Evolutionary conservation across 2,113 vertebrate species (phyloP).

Genomic region (Tympanuchus pallidicinctus): DNA sequence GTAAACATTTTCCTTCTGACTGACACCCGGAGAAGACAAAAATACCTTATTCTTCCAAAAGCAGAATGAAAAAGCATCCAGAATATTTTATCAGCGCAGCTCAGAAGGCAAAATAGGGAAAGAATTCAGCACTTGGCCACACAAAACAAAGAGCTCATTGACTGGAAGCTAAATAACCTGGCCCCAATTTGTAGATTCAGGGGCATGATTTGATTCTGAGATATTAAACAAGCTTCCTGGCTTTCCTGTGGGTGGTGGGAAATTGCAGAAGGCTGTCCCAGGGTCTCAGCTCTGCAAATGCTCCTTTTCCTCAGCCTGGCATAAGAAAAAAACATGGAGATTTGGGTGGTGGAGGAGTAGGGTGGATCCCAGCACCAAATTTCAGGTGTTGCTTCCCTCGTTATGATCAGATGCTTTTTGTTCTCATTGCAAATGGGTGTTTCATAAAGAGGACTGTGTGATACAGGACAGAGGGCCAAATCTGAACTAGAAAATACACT

Average conservation of each 20-base stretch:
- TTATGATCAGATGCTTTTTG: not conserved
- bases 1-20: not conserved
- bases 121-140: not conserved
- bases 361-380: not conserved
- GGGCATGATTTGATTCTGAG: not conserved
- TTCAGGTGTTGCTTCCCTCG: accelerated
- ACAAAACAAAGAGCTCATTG: not conserved
- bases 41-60: constrained; percentile 14
- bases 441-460: not conserved
- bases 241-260: not conserved
- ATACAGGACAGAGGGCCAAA: not conserved
- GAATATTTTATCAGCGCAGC: constrained; percentile 29
- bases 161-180: not conserved
- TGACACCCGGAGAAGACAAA: not conserved
- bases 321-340: accelerated
- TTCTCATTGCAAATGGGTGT: accelerated
- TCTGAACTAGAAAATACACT: not conserved
- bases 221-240: not conserved
- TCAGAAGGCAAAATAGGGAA: constrained; percentile 29
- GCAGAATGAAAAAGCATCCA: not conserved
- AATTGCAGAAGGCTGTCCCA: not conserved
- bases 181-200: not conserved
- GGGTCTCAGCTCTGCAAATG: not conserved
- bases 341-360: not conserved
- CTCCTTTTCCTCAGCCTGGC: not conserved